Evolutionary conservation across 2,888 invertebrate genomes (phyloP).

Genomic region (Cephus sareptanus): DNA sequence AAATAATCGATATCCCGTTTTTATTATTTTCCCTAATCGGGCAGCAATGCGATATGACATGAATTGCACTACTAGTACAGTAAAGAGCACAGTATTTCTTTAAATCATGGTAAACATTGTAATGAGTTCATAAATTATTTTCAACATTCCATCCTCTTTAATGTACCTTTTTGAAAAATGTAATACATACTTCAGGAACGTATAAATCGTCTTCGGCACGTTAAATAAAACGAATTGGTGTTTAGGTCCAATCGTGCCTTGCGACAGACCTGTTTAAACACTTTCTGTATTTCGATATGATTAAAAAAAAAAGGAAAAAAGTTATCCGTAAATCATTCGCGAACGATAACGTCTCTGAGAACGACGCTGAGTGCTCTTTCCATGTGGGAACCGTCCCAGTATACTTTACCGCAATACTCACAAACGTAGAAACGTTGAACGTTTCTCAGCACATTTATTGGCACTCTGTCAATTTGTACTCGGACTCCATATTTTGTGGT

Average conservation of each 20-base stretch:
- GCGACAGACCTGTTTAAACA: neutral
- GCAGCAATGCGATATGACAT: neutral
- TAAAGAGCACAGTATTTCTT: neutral
- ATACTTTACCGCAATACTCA: conserved; percentile 79
- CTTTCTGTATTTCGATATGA: neutral
- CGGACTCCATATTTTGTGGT: conserved; percentile 69
- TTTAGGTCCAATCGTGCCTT: neutral
- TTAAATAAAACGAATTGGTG: neutral
- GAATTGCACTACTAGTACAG: neutral
- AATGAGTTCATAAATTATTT: neutral
- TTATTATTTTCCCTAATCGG: neutral
- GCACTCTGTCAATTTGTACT: conserved; percentile 70
- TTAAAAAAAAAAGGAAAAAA: neutral
- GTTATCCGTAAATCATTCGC: conserved; percentile 8
- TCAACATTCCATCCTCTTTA: neutral
- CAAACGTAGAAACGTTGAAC: conserved; percentile 76
- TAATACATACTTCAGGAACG: neutral
- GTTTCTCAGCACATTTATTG: conserved; percentile 63
- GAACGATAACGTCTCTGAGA: conserved; percentile 39
- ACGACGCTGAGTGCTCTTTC: conserved; percentile 35
- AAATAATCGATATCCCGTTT: neutral
- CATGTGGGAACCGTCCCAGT: conserved; percentile 73
- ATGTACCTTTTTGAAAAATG: neutral
- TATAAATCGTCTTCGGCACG: neutral
- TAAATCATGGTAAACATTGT: neutral